Base-by-base conservation (phyloP, 35 echinoderm and acorn worm species). In the Strongylocentrotus purpuratus region DNA sequence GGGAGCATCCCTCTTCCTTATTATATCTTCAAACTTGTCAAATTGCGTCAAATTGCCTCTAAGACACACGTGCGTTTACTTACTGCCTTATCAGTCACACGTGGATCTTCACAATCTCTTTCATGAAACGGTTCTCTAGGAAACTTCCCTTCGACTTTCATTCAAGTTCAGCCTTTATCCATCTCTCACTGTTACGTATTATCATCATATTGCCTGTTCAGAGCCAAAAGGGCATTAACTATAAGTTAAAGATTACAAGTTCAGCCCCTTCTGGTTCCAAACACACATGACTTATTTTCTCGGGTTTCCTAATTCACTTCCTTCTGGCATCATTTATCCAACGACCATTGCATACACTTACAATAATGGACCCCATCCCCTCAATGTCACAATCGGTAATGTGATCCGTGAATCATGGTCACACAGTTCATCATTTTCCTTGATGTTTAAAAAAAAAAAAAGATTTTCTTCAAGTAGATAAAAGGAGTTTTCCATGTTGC, bases 311-410 rank as follows among this genome's bases (percentile, higher is more conserved):
- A 78, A 78, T n/a, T n/a, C 22, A n/a, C 65, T 78, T 78, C 65
- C 65, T 55, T 78, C 65, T 78, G 65, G 65, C 65, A 78, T 78
- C 65, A 78, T 18, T 78, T 78, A 78, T 78, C 65, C 65, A 78
- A 4, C 65, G 20, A 78, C 4, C 65, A 78, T n/a, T n/a, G 22
- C 65, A 78, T n/a, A 78, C 25, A 6, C 22, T 78, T n/a, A 9
- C 0, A 4, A 78, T 78, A 78, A 78, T 78, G 25, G 65, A 78
- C 25, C 7, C 65, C 65, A 78, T 78, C 65, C 65, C 65, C 25
- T 28, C 65, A n/a, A n/a, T 78, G 65, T 28, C 65, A 78, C 22
- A n/a, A 78, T 78, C 65, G 25, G 65, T 78, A 78, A 78, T 78
- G 65, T 78, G 65, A 78, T 78, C 65, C 25, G 65, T 78, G 65